These are phyloP conservation scores for Trochalopteron elliotii DNA, from an alignment of 2,113 vertebrate genomes.

Conservation along the genomic window DNA sequence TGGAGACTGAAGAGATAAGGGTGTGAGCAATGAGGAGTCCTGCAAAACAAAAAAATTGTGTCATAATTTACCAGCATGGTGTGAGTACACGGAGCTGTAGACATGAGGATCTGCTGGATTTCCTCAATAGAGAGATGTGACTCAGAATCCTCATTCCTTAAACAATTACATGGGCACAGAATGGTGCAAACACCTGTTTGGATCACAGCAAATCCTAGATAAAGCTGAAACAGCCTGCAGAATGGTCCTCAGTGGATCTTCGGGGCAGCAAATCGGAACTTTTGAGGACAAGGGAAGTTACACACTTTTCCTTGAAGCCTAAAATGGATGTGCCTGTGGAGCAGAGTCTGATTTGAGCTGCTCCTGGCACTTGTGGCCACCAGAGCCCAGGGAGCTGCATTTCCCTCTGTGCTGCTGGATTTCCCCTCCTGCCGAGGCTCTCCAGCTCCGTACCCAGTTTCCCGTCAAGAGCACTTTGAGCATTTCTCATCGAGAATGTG, in stretches of 20 bases:
- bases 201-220: background rate
- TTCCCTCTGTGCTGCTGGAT: background rate
- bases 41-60: background rate
- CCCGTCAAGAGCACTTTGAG: constrained; percentile 15
- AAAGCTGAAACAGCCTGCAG: background rate
- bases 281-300: background rate
- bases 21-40: background rate
- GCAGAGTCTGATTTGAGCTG: background rate
- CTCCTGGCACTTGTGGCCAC: background rate
- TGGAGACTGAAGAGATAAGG: background rate
- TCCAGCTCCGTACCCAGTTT: constrained; percentile 29
- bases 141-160: background rate
- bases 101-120: background rate
- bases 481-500: background rate
- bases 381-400: background rate
- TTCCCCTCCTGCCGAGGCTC: constrained; percentile 33
- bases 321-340: background rate
- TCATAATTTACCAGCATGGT: background rate
- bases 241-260: background rate
- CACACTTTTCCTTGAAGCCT: fast-evolving
- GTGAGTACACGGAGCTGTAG: background rate
- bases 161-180: background rate
- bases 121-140: fast-evolving
- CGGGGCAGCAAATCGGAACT: background rate
- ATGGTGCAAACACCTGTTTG: background rate